Evolutionary conservation across 2,888 invertebrate species (phyloP).

Genomic region (Diloba caeruleocephala): DNA sequence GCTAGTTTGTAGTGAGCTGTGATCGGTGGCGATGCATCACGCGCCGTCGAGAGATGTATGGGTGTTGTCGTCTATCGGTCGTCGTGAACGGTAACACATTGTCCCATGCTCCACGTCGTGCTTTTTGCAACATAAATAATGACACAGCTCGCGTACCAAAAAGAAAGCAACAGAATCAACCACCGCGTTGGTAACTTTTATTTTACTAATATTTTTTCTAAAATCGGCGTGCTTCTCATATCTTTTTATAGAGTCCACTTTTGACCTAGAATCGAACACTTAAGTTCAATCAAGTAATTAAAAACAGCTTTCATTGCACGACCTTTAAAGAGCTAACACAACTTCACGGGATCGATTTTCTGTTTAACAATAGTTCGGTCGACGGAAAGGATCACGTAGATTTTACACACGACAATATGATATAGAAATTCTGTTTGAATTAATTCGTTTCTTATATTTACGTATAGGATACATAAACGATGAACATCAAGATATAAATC

Average conservation of each 20-base stretch:
- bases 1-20: slow-evolving; percentile 70
- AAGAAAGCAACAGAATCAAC: slow-evolving; percentile 29
- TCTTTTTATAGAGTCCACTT: background rate
- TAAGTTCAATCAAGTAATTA: slow-evolving; percentile 1
- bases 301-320: slow-evolving; percentile 13
- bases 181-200: slow-evolving; percentile 1
- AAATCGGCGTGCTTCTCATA: background rate
- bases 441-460: slow-evolving; percentile 2
- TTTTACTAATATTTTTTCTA: background rate
- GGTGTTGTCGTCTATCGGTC: slow-evolving; percentile 71
- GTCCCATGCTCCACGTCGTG: slow-evolving; percentile 47
- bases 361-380: slow-evolving; percentile 36
- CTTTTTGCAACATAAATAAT: slow-evolving; percentile 60
- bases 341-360: slow-evolving; percentile 40
- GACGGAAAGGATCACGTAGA: slow-evolving; percentile 12
- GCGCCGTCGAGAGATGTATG: slow-evolving; percentile 74
- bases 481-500: slow-evolving; percentile 13
- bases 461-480: slow-evolving; percentile 13
- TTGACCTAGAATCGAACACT: background rate
- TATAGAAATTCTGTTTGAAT: background rate
- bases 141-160: slow-evolving; percentile 33
- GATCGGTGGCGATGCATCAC: slow-evolving; percentile 75
- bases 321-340: slow-evolving; percentile 30
- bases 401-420: slow-evolving; percentile 1
- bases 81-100: slow-evolving; percentile 62